Evolutionary conservation across 1,140 invertebrate genomes (phyloP).

Genomic region (Drosophila murphyi): DNA sequence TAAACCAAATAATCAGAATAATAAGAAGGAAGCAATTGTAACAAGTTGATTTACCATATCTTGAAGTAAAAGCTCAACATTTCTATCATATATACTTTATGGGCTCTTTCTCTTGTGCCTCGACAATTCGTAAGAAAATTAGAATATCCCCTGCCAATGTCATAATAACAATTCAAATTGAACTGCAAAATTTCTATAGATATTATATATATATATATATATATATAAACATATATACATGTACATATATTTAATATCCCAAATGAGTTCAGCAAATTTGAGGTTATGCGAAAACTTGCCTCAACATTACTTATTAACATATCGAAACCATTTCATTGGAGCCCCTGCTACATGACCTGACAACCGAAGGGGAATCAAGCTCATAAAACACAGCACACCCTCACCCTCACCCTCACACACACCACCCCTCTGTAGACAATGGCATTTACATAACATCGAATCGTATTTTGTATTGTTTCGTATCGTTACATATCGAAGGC

Average conservation of each 20-base stretch:
- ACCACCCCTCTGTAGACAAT: conserved; percentile 30
- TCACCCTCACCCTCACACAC: conserved; percentile 13
- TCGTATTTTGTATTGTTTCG: conserved; percentile 2
- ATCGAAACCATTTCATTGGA: conserved; percentile 47
- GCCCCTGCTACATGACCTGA: conserved; percentile 6
- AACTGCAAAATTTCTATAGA: conserved; percentile 6
- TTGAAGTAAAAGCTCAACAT: background rate
- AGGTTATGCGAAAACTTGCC: conserved; percentile 19
- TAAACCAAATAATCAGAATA: too few species aligned
- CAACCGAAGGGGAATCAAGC: conserved; percentile 16
- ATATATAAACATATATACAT: background rate
- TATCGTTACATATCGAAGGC: conserved; percentile 10
- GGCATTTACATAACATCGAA: conserved; percentile 59
- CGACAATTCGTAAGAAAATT: background rate
- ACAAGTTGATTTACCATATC: too few species aligned
- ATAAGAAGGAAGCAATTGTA: too few species aligned
- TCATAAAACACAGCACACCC: conserved; percentile 20
- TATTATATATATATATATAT: background rate
- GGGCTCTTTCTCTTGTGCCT: background rate
- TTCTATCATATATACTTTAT: background rate
- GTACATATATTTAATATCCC: conserved; percentile 24
- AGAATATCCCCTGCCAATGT: background rate
- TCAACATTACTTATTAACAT: conserved; percentile 63
- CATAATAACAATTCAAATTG: conserved; percentile 17
- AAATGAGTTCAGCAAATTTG: conserved; percentile 47